Percentiles rank a stretch among this genome's conserved stretches.
Evolutionary conservation across 1,140 invertebrate genomes (phyloP).

Genomic region (Drosophila serrata): DNA sequence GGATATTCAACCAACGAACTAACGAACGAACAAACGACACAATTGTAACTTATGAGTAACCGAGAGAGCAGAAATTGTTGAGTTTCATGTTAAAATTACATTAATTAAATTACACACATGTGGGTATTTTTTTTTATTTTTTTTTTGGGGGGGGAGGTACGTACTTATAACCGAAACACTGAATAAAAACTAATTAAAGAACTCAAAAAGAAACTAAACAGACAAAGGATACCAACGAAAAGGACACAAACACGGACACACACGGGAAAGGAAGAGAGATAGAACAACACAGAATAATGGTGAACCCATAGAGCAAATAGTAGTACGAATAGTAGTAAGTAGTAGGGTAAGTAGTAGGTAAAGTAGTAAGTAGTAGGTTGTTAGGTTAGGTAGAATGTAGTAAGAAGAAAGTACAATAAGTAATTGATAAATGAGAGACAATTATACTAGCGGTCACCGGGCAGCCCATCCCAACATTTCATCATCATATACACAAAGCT

Average conservation of each 20-base stretch:
- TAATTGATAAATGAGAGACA: constrained; percentile 84
- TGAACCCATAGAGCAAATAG: constrained; percentile 81
- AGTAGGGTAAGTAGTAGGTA: constrained; percentile 60
- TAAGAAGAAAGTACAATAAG: constrained; percentile 83
- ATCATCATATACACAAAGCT: constrained; percentile 80
- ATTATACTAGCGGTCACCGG: constrained; percentile 85
- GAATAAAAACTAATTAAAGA: constrained; percentile 38
- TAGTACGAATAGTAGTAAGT: constrained; percentile 74
- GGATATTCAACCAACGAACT: constrained; percentile 47
- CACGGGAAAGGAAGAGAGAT: constrained; percentile 64
- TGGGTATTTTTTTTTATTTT: neutral
- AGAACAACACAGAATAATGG: constrained; percentile 74
- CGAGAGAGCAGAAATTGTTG: constrained; percentile 83
- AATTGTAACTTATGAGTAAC: constrained; percentile 73
- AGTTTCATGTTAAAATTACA: constrained; percentile 84
- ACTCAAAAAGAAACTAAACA: constrained; percentile 8
- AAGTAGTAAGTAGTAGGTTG: constrained; percentile 68
- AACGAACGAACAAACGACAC: constrained; percentile 52
- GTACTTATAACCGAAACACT: constrained; percentile 23
- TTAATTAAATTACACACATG: constrained; percentile 80
- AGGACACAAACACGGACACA: constrained; percentile 78
- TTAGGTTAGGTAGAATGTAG: constrained; percentile 78
- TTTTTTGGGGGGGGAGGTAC: neutral
- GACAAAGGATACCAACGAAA: constrained; percentile 31
- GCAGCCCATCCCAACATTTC: constrained; percentile 86